Evolutionary conservation across 2,888 invertebrate genomes (phyloP), one percentile per base, ranked within the genome.

Genomic region (Trichopria drosophilae): DNA sequence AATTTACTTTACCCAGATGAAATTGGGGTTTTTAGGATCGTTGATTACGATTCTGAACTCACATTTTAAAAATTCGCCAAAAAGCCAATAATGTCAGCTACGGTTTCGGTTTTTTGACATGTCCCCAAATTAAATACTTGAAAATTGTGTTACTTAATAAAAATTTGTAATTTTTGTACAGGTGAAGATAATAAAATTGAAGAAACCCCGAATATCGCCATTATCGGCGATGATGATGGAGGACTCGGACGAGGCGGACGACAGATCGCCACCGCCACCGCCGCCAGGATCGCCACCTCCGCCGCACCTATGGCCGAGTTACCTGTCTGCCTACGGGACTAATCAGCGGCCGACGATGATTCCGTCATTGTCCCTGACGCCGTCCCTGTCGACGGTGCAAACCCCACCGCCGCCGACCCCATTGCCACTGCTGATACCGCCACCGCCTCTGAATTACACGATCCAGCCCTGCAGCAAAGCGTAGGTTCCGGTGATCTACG

Each of bases 211-310:
- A 20, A 68, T 72, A 37, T 64, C 71, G 10, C 72, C 74, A 12
- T 55, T 71, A 18, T 69, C 73, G 12, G 65, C 71, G 3, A 62
- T 71, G 58, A 69, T 74, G 64, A 67, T 74, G 47, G 78, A 80
- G 18, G 78, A 79, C 41, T 79, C 79, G 15, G 79, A 80, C 28
- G 78, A 80, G 19, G 73, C 79, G 39, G 81, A 82, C 55, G 77
- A 77, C 59, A 72, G 80, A 35, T 80, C 82, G 5, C 82, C 82
- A 9, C 82, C 82, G 0, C 81, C 82, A 1, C 83, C 83, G 2
- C 82, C 82, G 0, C 81, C 82, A 0, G 82, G 82, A 13, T 82
- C 82, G 5, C 82, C 82, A 3, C 82, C 82, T 1, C 76, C 76
- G 0, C 78, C 80, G 1, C 79, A 81, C 60, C 58, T 80, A 15